phyloP scores from a whole-genome alignment of 2,113 vertebrate species.

The Charina bottae region DNA sequence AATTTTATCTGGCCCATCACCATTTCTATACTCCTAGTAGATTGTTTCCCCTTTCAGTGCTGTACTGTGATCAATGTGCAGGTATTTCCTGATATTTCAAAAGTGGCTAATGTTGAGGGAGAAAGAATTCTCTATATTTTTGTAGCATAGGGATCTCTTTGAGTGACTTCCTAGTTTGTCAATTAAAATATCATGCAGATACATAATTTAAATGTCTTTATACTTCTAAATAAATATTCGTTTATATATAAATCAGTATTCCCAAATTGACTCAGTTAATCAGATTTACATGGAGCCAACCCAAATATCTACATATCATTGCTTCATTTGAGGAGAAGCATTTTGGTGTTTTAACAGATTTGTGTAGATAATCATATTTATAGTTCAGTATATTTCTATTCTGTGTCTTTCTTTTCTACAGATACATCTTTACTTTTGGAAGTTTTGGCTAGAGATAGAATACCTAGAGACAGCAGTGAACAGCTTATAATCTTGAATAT shows the following conservation, averaged over 20 bases:
- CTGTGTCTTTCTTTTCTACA: not conserved
- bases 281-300: not conserved
- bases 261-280: too few relatives aligned
- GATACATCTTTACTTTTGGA: too few relatives aligned
- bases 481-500: not conserved
- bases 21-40: not conserved
- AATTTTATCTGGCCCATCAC: slow-evolving; percentile 62
- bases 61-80: not conserved
- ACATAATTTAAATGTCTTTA: too few relatives aligned
- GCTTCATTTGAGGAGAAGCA: not conserved
- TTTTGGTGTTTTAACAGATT: not conserved
- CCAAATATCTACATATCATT: not conserved
- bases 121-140: not conserved
- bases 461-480: not conserved
- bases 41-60: not conserved
- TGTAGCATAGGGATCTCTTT: not conserved
- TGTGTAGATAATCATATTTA: not conserved
- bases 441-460: not conserved
- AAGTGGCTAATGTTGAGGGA: not conserved
- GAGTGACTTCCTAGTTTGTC: not conserved
- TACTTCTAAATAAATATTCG: too few relatives aligned
- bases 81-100: not conserved
- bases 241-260: too few relatives aligned
- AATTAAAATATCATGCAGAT: not conserved
- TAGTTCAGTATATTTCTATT: not conserved